Evolutionary conservation across 2,113 vertebrate genomes (phyloP), one percentile per base, ranked within the genome.

Genomic region (Semnornis frantzii): DNA sequence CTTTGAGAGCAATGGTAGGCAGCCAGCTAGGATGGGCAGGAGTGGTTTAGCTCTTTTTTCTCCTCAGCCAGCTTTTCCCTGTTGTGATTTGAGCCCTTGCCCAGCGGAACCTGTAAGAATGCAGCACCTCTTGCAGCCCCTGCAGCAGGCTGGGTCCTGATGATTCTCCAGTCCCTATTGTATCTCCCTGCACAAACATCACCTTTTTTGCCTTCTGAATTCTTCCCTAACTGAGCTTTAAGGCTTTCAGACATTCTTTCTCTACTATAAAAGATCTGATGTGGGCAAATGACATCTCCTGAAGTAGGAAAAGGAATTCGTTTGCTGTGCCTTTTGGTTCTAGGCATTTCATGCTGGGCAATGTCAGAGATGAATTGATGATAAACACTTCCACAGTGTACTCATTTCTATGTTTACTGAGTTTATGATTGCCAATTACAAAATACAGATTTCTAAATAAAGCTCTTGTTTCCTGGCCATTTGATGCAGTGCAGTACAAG

Each of bases 1-100:
- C 57, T 14, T 16, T 16, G 57, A 12, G 82, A 8, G 37, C 1
- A 1, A 10, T 20, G 0, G 2, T 33, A 7, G 7, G 11, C 42
- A 70, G 34, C 23, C 82, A 33, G 55, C 13, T 8, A 10, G 68
- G 11, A 13, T 19, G 37, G 27, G 31, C 44, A 48, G 75, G 55
- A 57, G 7, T 24, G 20, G 28, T 18, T 27, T 57, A 1, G 42
- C 60, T 50, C 60, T 10, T 15, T 65, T 17, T 8, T 46, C 76
- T 77, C 68, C 19, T 48, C 15, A 3, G 24, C 2, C 73, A 58
- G 63, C 76, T 21, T 37, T 88, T 48, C 48, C 59, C 44, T 58
- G 54, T 80, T 69, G 62, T 21, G 72, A 1, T 3, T 4, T 37
- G 59, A 64, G 48, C 27, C 42, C 44, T 18, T 28, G 58, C 21